Percentiles rank a stretch among this genome's conserved stretches.
Conservation (phyloP, 2,113 vertebrate genomes). For the Cynopterus brachyotis region DNA sequence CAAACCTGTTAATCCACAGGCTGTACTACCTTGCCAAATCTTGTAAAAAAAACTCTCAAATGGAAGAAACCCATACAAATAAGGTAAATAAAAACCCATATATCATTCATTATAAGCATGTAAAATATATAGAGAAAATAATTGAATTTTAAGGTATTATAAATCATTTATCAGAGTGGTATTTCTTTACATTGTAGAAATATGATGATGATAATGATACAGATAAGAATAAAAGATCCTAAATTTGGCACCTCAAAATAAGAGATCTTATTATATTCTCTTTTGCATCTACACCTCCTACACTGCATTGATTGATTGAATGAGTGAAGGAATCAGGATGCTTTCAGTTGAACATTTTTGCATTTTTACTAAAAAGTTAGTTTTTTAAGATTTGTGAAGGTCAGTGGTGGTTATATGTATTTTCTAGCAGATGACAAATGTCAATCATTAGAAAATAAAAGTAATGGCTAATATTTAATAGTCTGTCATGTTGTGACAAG, state of each 20-base stretch:
- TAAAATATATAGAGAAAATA: conserved; percentile 15
- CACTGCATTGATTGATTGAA: neutral
- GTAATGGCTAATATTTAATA: neutral
- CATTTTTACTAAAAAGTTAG: neutral
- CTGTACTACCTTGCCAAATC: conserved; percentile 81
- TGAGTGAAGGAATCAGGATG: neutral
- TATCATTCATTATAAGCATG: neutral
- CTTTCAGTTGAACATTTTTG: neutral
- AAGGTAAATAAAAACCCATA: conserved; percentile 74
- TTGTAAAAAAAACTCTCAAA: conserved; percentile 76
- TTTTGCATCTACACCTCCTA: neutral
- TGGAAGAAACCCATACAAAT: conserved; percentile 73
- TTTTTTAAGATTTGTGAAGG: conserved; percentile 13
- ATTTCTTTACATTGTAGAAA: neutral
- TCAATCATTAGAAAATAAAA: neutral
- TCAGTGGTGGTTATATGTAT: conserved; percentile 1
- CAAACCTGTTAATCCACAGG: conserved; percentile 80
- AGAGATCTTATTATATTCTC: neutral
- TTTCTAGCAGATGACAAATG: conserved; percentile 16
- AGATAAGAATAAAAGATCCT: neutral
- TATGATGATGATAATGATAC: neutral
- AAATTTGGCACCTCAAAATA: neutral
- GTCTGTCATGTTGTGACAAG: neutral
- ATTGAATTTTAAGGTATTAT: neutral
- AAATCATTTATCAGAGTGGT: neutral